phyloP scores from a whole-genome alignment of 2,797 vertebrate genomes.

The Adelosebastes latens region DNA sequence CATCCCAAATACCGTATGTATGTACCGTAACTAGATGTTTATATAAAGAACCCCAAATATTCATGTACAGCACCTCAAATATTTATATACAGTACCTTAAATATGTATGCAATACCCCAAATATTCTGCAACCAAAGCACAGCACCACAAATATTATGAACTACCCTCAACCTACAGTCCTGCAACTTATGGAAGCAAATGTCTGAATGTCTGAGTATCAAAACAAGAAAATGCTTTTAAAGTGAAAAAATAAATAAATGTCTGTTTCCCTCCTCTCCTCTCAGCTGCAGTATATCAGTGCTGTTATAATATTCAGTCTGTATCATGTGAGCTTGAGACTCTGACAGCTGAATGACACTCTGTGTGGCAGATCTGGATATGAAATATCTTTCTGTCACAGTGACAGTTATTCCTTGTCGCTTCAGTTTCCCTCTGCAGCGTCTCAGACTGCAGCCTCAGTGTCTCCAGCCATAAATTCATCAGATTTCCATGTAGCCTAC shows the following conservation, averaged over 20 bases:
- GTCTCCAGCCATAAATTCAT: background rate
- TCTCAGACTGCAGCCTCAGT: background rate
- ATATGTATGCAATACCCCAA: too few relatives aligned
- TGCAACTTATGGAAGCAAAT: background rate
- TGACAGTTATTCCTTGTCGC: background rate
- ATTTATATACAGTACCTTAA: too few relatives aligned
- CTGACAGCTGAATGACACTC: conserved; percentile 7
- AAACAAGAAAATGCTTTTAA: background rate
- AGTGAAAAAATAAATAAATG: background rate
- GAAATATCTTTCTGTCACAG: background rate
- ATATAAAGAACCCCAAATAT: too few relatives aligned
- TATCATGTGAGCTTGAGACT: background rate
- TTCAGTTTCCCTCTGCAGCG: background rate
- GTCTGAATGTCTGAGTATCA: background rate
- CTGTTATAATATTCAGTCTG: background rate
- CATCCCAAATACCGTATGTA: too few relatives aligned
- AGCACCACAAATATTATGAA: background rate
- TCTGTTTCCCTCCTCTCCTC: background rate
- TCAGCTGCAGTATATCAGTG: background rate
- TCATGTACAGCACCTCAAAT: too few relatives aligned
- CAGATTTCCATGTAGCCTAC: background rate
- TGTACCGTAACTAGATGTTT: too few relatives aligned
- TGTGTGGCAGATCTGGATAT: background rate
- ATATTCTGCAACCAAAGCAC: background rate
- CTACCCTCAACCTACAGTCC: background rate